These are phyloP conservation scores for Cercopithecus mona DNA, from an alignment of 2,113 vertebrate genomes.

Conservation along the genomic window DNA sequence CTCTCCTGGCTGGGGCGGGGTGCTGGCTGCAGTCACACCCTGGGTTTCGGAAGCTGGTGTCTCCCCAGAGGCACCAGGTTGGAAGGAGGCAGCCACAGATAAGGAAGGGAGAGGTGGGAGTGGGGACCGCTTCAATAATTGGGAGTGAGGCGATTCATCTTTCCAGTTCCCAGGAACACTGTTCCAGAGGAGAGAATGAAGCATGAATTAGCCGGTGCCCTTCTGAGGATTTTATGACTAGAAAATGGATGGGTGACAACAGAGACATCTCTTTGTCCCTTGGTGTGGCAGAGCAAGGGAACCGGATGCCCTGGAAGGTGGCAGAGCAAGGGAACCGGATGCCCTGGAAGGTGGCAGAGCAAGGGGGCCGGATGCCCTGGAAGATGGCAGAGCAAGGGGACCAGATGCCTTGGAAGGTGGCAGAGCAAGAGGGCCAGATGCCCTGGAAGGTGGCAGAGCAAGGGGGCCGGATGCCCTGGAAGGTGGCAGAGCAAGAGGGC, in stretches of 20 bases:
- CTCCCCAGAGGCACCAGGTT: not conserved
- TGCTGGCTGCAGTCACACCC: not conserved
- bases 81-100: not conserved
- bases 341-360: too few species aligned
- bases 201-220: not conserved
- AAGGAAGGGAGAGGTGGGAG: not conserved
- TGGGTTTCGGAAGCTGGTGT: not conserved
- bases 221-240: slow-evolving; percentile 38
- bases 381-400: too few species aligned
- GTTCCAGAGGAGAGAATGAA: not conserved
- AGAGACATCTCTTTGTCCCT: not conserved
- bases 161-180: not conserved
- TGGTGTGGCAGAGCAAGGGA: not conserved
- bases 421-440: not conserved
- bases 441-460: not conserved
- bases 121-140: not conserved
- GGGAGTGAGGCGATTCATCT: not conserved
- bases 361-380: too few species aligned
- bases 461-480: rapidly evolving
- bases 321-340: too few species aligned
- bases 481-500: too few species aligned
- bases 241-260: not conserved
- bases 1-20: not conserved
- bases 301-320: not conserved
- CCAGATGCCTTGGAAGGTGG: not conserved